Conservation (phyloP, 2,797 vertebrate species). For the Acipenser ruthenus region DNA sequence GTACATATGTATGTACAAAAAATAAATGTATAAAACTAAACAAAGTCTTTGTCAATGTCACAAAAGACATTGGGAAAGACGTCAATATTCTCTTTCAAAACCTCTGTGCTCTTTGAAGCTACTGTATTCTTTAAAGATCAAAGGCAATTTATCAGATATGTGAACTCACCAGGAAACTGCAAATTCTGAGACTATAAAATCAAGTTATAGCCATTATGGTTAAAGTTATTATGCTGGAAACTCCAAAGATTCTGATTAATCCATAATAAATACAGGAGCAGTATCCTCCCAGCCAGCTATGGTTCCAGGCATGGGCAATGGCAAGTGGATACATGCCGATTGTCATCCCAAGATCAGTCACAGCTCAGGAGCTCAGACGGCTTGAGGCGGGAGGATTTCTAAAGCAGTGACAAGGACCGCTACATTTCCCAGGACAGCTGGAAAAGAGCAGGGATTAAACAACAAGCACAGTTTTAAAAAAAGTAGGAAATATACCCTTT, state of each 20-base stretch:
- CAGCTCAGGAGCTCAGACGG: slow-evolving; percentile 69
- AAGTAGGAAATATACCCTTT: too few relatives aligned
- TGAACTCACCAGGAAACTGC: slow-evolving; percentile 51
- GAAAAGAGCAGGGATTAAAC: too few relatives aligned
- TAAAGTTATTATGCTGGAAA: slow-evolving; percentile 75
- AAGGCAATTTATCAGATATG: neutral
- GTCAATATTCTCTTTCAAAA: too few relatives aligned
- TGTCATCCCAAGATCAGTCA: slow-evolving; percentile 72
- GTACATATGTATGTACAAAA: too few relatives aligned
- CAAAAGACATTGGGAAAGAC: too few relatives aligned
- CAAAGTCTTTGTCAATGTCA: too few relatives aligned
- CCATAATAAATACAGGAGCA: slow-evolving; percentile 66
- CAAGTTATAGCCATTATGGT: slow-evolving; percentile 70
- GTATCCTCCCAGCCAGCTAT: slow-evolving; percentile 72
- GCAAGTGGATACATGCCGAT: slow-evolving; percentile 76
- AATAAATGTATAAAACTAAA: too few relatives aligned
- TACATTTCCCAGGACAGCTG: slow-evolving; percentile 63
- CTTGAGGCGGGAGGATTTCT: slow-evolving; percentile 62
- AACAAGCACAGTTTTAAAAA: too few relatives aligned
- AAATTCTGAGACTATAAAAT: slow-evolving; percentile 52
- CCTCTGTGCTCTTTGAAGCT: too few relatives aligned
- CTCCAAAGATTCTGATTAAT: slow-evolving; percentile 69
- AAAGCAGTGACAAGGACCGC: slow-evolving; percentile 62
- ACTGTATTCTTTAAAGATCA: too few relatives aligned
- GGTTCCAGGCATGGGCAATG: slow-evolving; percentile 73